Evolutionary conservation across 2,797 vertebrate genomes (phyloP).

Genomic region (Iguana delicatissima): DNA sequence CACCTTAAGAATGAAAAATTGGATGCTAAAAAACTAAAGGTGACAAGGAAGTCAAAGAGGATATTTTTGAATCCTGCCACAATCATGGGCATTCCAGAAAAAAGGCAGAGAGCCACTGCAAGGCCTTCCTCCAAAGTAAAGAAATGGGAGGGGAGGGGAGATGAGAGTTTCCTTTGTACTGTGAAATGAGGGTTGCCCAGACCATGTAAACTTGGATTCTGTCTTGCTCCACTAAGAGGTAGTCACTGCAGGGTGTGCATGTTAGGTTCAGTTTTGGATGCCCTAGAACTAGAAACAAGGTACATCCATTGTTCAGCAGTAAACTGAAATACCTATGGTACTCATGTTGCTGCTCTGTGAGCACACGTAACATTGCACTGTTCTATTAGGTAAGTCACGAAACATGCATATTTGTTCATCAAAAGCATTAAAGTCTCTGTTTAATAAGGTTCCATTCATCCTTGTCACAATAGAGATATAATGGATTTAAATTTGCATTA

Average conservation of each 20-base stretch:
- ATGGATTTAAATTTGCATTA: constrained; percentile 71
- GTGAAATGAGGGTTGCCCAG: constrained; percentile 12
- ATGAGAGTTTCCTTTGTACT: background rate
- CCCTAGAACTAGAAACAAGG: constrained; percentile 52
- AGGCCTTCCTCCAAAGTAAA: constrained; percentile 52
- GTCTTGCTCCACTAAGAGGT: constrained; percentile 60
- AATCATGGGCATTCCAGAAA: constrained; percentile 54
- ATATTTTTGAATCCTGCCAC: constrained; percentile 55
- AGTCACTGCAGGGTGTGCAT: background rate
- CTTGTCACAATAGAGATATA: constrained; percentile 59
- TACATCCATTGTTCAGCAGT: constrained; percentile 58
- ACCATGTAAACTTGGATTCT: constrained; percentile 65
- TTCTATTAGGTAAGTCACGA: constrained; percentile 69
- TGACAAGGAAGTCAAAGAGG: constrained; percentile 59
- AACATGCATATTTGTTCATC: constrained; percentile 70
- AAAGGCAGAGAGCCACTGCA: constrained; percentile 41
- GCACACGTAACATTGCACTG: constrained; percentile 70
- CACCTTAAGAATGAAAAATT: constrained; percentile 70
- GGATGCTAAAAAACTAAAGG: constrained; percentile 63
- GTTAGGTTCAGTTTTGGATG: constrained; percentile 26
- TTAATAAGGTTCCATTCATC: constrained; percentile 58
- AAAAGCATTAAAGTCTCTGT: constrained; percentile 68
- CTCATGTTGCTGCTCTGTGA: constrained; percentile 60
- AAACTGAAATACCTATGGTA: constrained; percentile 46
- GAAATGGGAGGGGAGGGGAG: constrained; percentile 53